Base-by-base conservation (phyloP, 2,888 invertebrate species). In the Dryobota labecula region DNA sequence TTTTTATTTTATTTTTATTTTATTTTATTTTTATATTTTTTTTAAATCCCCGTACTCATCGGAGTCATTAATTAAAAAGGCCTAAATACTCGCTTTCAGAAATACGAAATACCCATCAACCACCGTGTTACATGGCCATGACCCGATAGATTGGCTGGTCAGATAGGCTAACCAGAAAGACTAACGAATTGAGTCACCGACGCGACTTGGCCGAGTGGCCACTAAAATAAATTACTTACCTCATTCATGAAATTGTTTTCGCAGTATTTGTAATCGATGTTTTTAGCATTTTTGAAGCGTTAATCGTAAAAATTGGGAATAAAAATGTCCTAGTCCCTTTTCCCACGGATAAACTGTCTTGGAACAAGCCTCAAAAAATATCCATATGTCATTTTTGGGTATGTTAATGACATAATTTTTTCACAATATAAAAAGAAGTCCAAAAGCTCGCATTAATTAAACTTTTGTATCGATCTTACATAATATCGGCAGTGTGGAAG, bases 161-260 rank as follows among this genome's bases (percentile, higher is more conserved):
- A 64, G 72, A 80, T 74, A 76, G 54, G n/a, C 11, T 36, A 20
- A 49, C 13, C 18, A 43, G 27, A 53, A 49, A 68, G 20, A 69
- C 61, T 53, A 47, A 49, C 57, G 53, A 49, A 69, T 77, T 81
- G 68, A 81, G 78, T 81, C 79, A 81, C 47, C 66, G 41, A 60
- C 58, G 38, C 43, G 53, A 24, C 47, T 60, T 38, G 49, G 41
- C 45, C 30, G 41, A 61, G n/a, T 47, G 33, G 51, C 36, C 43
- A 54, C 56, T 41, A 66, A 70, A 80, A 65, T 80, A 76, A 65
- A 67, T 67, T 66, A 57, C 61, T 49, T 43, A 70, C 45, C 45
- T 69, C 61, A 69, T 54, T 80, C 49, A 54, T 51, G 41, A 45
- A 63, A 76, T 80, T 38, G 36, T 58, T 58, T 60, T 60, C 45